phyloP scores from a whole-genome alignment of 2,888 invertebrate genomes.

The Stenodema calcarata region DNA sequence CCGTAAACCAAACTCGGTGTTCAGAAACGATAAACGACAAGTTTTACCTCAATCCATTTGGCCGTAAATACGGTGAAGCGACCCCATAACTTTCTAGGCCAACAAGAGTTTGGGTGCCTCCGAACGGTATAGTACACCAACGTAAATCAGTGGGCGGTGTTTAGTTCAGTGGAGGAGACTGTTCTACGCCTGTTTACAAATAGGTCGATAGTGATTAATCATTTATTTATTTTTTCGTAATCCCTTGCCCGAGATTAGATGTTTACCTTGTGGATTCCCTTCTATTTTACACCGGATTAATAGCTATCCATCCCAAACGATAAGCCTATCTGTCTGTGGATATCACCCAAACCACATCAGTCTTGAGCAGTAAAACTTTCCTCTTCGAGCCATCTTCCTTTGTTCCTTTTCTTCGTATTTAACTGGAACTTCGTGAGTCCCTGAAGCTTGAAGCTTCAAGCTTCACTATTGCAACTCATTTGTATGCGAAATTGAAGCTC shows the following conservation, averaged over 20 bases:
- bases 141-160: background rate
- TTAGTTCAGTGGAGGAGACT: background rate
- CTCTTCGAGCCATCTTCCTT: too few relatives aligned
- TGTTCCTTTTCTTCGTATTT: too few relatives aligned
- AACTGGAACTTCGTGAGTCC: too few relatives aligned
- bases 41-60: too few relatives aligned
- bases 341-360: too few relatives aligned
- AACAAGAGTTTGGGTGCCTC: background rate
- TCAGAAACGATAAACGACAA: too few relatives aligned
- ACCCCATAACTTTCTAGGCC: background rate
- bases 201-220: constrained; percentile 20
- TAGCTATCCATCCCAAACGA: background rate
- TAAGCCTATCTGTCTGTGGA: background rate
- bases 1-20: too few relatives aligned
- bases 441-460: too few relatives aligned
- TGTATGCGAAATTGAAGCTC: too few relatives aligned
- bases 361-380: too few relatives aligned
- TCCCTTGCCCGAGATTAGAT: constrained; percentile 31
- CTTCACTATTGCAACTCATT: too few relatives aligned
- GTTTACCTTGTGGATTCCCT: constrained; percentile 18
- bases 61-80: too few relatives aligned
- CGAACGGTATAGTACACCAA: background rate
- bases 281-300: background rate
- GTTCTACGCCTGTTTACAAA: constrained; percentile 27
- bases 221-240: constrained; percentile 37